Conservation (phyloP, 2,888 invertebrate species). For the Megastigmus dorsalis region DNA sequence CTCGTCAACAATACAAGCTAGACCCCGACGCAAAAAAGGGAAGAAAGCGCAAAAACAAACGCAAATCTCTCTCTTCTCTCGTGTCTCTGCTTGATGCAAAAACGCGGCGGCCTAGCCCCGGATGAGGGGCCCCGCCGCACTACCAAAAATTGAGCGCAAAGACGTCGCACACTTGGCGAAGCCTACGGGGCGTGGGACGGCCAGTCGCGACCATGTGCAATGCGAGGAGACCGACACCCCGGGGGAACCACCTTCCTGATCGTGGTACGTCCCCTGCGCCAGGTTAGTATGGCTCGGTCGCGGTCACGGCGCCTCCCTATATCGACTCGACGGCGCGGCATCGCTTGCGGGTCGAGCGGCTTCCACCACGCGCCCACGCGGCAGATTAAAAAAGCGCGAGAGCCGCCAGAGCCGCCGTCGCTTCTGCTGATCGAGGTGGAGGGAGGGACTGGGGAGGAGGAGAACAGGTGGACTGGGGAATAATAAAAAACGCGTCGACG, state of each 20-base stretch:
- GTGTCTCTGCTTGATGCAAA: too few relatives aligned
- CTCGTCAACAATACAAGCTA: too few relatives aligned
- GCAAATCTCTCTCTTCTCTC: too few relatives aligned
- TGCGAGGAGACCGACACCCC: slow-evolving; percentile 25
- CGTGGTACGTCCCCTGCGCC: slow-evolving; percentile 62
- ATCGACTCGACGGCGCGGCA: neutral
- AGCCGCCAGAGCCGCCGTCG: too few relatives aligned
- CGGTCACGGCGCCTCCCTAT: neutral
- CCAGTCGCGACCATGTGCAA: neutral
- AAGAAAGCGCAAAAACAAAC: too few relatives aligned
- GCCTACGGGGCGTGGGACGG: neutral
- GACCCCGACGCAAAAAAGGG: too few relatives aligned
- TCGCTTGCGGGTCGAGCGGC: slow-evolving; percentile 23
- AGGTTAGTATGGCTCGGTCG: slow-evolving; percentile 60
- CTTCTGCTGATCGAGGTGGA: too few relatives aligned
- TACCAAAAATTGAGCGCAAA: slow-evolving; percentile 42
- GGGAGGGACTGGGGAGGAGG: too few relatives aligned
- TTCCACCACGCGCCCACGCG: too few relatives aligned
- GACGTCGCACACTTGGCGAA: neutral
- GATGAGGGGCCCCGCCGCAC: neutral
- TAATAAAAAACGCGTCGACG: slow-evolving; percentile 20
- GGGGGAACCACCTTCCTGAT: slow-evolving; percentile 64
- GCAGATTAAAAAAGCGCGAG: too few relatives aligned
- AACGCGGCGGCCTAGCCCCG: neutral
- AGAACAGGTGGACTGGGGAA: too few relatives aligned